A percentile compares a stretch with the other conserved stretches of the same genome.
Evolutionary conservation across 1,140 invertebrate genomes (phyloP).

Genomic region (Platyscapa corneri): DNA sequence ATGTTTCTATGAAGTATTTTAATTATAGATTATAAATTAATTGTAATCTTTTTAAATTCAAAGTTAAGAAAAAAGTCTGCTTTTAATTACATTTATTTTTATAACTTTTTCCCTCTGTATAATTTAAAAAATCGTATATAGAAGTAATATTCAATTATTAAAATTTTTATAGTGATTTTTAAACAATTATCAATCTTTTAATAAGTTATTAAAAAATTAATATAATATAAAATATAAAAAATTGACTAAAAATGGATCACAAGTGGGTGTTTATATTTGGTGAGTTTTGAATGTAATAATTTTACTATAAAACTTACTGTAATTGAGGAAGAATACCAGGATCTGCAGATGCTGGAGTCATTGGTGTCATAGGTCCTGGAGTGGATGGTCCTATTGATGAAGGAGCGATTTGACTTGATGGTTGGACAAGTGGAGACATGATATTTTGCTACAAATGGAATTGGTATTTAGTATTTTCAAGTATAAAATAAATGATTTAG

Average conservation of each 20-base stretch:
- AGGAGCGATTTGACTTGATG: conserved; percentile 73
- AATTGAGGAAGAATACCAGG: conserved; percentile 94
- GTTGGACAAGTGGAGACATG: conserved; percentile 87
- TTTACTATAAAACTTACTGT: conserved; percentile 82
- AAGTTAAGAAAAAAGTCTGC: not conserved
- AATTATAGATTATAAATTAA: not conserved
- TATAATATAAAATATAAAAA: too few species aligned
- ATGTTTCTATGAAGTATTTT: too few species aligned
- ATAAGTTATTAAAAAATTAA: too few species aligned
- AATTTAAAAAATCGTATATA: too few species aligned
- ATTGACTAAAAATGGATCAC: too few species aligned
- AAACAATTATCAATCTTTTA: too few species aligned
- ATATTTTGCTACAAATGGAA: conserved; percentile 82
- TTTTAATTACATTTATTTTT: not conserved
- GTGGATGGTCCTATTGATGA: conserved; percentile 83
- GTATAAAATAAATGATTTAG: not conserved
- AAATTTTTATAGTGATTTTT: too few species aligned
- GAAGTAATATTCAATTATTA: too few species aligned
- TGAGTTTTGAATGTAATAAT: not conserved
- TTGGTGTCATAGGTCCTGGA: conserved; percentile 91
- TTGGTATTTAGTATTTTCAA: not conserved
- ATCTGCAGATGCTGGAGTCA: conserved; percentile 95
- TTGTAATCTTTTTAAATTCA: not conserved
- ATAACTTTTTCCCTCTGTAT: too few species aligned
- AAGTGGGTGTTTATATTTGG: not conserved